phyloP scores from a whole-genome alignment of 2,797 vertebrate species.

The Aldrovandia affinis region DNA sequence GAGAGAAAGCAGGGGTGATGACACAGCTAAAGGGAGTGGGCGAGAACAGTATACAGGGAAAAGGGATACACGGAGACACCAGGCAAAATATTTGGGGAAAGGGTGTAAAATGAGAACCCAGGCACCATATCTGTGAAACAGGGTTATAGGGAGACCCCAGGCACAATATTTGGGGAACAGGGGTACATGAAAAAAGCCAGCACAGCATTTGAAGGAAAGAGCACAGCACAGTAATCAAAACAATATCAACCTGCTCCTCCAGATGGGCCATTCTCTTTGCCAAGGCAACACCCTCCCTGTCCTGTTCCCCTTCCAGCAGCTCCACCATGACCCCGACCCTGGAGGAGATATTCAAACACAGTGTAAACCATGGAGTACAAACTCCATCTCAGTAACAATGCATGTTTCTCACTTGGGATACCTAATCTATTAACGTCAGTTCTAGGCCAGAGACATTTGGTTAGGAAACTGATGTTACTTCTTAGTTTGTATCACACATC shows the following conservation, averaged over 20 bases:
- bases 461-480: background rate
- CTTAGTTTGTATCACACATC: background rate
- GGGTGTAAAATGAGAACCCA: no score
- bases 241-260: slow-evolving; percentile 85
- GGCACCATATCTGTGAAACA: no score
- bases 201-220: background rate
- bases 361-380: background rate
- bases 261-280: slow-evolving; percentile 76
- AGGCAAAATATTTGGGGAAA: background rate
- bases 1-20: background rate
- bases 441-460: background rate
- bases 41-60: background rate
- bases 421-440: background rate
- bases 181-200: background rate
- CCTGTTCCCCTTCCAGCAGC: slow-evolving; percentile 74
- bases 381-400: background rate
- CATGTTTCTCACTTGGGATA: background rate
- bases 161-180: background rate
- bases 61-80: no score
- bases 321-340: slow-evolving; percentile 81
- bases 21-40: background rate
- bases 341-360: slow-evolving; percentile 39
- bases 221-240: background rate
- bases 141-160: background rate
- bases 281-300: slow-evolving; percentile 65